Evolutionary conservation across 2,113 vertebrate genomes (phyloP).

Genomic region (Nerophis lumbriciformis): DNA sequence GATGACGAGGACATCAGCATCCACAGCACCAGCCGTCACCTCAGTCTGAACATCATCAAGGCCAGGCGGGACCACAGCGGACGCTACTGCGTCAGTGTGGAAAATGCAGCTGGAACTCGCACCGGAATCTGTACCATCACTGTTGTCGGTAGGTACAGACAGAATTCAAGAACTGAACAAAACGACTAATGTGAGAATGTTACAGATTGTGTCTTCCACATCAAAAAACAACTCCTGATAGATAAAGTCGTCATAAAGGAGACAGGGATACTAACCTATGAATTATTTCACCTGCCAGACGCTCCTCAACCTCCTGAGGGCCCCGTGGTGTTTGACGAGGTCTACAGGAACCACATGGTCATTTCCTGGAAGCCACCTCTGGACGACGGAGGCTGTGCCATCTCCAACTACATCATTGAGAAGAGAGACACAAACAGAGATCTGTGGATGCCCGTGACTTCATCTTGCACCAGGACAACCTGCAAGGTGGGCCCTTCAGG

Average conservation of each 20-base stretch:
- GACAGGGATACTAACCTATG: not conserved
- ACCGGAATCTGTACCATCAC: constrained; percentile 85
- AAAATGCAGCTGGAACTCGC: constrained; percentile 85
- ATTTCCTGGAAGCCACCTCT: constrained; percentile 95
- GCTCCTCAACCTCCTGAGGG: constrained; percentile 92
- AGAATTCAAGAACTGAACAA: not conserved
- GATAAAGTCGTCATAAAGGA: not conserved
- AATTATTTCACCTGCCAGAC: constrained; percentile 66
- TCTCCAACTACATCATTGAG: constrained; percentile 96
- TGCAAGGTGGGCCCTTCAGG: constrained; percentile 70
- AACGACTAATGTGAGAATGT: too few species aligned
- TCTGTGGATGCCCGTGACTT: constrained; percentile 94
- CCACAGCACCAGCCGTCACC: constrained; percentile 75
- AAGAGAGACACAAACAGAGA: constrained; percentile 93
- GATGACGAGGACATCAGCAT: constrained; percentile 78
- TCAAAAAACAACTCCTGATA: not conserved
- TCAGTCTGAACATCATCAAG: constrained; percentile 81
- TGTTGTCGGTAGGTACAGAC: constrained; percentile 84
- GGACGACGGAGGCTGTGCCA: constrained; percentile 91
- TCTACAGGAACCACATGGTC: constrained; percentile 90
- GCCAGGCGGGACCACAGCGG: constrained; percentile 89
- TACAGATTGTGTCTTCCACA: not conserved
- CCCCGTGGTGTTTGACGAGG: constrained; percentile 89
- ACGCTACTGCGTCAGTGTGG: constrained; percentile 81
- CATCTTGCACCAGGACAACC: constrained; percentile 84